Evolutionary conservation across 2,113 vertebrate species (phyloP), one percentile per base, ranked within the genome.

Genomic region (Syngnathus floridae): DNA sequence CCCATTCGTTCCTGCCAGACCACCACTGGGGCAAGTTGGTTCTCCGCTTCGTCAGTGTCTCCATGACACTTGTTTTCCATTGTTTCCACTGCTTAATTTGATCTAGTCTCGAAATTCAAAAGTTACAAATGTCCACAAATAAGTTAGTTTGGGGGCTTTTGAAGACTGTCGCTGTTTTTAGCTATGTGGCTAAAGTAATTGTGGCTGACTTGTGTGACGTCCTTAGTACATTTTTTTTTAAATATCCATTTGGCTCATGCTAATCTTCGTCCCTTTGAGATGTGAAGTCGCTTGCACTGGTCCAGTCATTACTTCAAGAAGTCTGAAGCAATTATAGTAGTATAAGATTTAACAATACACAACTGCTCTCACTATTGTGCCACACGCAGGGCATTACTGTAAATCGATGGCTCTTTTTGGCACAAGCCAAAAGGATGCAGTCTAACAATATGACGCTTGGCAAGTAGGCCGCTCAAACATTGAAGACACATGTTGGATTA

Each of bases 401-500:
- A 82, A 78, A 82, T 75, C 76, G 68, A 54, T 66, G 64, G 56
- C 64, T 66, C 65, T 67, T 65, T 43, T 75, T 81, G 73, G 75
- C 82, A 78, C 70, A 64, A 56, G 36, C 40, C 31, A n/a, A 63
- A 52, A 73, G 78, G 48, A 65, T 80, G 35, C 11, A 46, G 73
- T 66, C 72, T 68, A 82, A 85, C 79, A 78, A 66, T 75, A 72
- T 77, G 80, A 82, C 69, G 75, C 67, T 74, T 84, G 78, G 82
- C 82, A 75, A 75, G 76, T 71, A 62, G 66, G 65, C 65, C 79
- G 72, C 77, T 65, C 48, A 45, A 48, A 64, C 75, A 83, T 83
- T 83, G 51, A 86, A 84, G 74, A 87, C 86, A 86, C 76, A 82
- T 82, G 82, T 80, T 77, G 77, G 77, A 80, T 84, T 73, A 80